Evolutionary conservation across 2,888 invertebrate species (phyloP), one percentile per base, ranked within the genome.

Genomic region (Andrena trimmerana): DNA sequence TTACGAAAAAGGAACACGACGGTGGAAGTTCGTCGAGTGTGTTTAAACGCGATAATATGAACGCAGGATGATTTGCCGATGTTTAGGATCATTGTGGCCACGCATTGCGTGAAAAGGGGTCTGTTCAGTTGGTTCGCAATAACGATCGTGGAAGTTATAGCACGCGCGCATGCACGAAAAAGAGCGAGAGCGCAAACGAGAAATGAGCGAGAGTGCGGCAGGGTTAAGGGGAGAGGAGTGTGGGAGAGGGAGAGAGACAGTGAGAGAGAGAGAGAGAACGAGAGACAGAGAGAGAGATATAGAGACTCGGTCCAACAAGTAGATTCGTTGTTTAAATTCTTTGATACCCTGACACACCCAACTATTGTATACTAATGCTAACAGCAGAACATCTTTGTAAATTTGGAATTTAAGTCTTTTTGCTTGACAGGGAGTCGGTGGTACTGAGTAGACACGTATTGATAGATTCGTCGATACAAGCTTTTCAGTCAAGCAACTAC

Each of bases 61-160:
- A 29, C 52, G 52, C 86, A 78, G 69, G 48, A 88, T 88, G 88
- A 81, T 62, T 42, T 31, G 66, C 52, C 73, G 78, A 59, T 60
- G 62, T 65, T 75, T 74, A 65, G 67, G 63, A 65, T 62, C 83
- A 42, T 81, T 62, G 79, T 75, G 78, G 68, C 73, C 81, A 65
- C 73, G 79, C 74, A 83, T 77, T 60, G 81, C 59, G 83, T 86
- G 83, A 88, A 54, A 66, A 82, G 78, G 83, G 81, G 75, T 88
- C 81, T 48, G 72, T 79, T 67, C 42, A 8, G 20, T 50, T 36
- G 63, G 13, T 52, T 68, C 36, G 63, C 10, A 79, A 78, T 68
- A 79, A 76, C 80, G 75, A 80, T 59, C 81, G 81, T 27, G 3
- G 57, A 27, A 57, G 24, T n/a, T 60, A 33, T 57, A 54, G 67